These are phyloP conservation scores for Lemur catta DNA, from an alignment of 2,797 vertebrate genomes.

Conservation along the genomic window DNA sequence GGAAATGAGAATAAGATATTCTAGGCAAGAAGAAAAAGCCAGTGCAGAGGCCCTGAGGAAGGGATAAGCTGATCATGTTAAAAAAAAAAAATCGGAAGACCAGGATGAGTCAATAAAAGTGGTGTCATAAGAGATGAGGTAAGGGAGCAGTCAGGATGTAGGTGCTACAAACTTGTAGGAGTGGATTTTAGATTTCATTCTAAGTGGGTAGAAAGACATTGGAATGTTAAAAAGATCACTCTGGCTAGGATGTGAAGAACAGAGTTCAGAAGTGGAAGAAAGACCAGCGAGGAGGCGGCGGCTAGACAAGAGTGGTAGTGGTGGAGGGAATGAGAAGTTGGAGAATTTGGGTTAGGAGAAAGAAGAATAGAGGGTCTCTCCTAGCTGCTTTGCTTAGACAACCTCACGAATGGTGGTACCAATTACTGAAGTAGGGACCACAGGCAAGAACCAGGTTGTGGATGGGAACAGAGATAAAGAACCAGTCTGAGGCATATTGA, in stretches of 20 bases:
- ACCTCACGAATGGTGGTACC: not conserved
- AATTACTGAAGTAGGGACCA: not conserved
- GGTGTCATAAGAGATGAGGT: not conserved
- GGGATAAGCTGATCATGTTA: not conserved
- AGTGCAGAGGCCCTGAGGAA: not conserved
- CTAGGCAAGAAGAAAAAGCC: not conserved
- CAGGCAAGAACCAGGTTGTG: not conserved
- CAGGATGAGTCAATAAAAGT: not conserved
- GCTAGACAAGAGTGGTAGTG: not conserved
- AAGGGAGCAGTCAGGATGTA: not conserved
- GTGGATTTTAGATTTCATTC: not conserved
- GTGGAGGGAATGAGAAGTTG: not conserved
- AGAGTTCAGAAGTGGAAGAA: not conserved
- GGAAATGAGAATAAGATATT: not conserved
- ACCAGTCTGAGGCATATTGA: not conserved
- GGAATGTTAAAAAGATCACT: not conserved
- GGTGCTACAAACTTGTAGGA: not conserved
- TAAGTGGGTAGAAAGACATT: not conserved
- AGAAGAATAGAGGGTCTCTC: not conserved
- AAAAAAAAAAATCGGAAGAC: not conserved
- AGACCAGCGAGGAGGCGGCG: not conserved
- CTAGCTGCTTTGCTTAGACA: not conserved
- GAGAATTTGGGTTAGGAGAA: not conserved
- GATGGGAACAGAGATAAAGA: not conserved
- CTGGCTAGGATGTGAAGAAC: not conserved